Evolutionary conservation across 2,113 vertebrate genomes (phyloP).

Genomic region (Motacilla tschutschensis): DNA sequence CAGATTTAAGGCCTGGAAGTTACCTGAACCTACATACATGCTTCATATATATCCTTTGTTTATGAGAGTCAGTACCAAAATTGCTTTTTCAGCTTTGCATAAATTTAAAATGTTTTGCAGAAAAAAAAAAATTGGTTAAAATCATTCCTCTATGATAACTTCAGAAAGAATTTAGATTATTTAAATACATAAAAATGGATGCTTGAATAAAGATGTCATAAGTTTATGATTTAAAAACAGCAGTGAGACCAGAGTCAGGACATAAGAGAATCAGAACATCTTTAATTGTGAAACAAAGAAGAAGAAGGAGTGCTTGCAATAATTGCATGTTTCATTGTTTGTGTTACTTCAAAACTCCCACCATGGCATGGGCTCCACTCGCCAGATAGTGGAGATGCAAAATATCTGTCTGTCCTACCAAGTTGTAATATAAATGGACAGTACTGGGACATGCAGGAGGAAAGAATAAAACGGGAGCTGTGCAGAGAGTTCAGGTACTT

Average conservation of each 20-base stretch:
- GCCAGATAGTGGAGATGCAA: not conserved
- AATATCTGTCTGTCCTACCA: not conserved
- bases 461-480: not conserved
- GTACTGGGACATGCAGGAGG: fast-evolving
- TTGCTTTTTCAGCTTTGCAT: not conserved
- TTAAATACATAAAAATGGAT: not conserved
- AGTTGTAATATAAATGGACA: fast-evolving
- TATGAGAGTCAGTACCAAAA: not conserved
- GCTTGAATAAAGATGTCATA: not conserved
- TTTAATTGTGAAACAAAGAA: not conserved
- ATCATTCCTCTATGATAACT: not conserved
- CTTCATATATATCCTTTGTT: not conserved
- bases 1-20: not conserved
- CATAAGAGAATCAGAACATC: not conserved
- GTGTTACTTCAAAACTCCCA: not conserved
- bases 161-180: not conserved
- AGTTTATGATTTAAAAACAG: not conserved
- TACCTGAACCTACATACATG: not conserved
- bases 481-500: not conserved
- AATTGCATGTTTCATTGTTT: not conserved
- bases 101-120: not conserved
- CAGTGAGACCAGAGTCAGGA: not conserved
- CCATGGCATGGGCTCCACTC: fast-evolving
- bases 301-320: not conserved
- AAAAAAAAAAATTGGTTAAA: not conserved